Percentiles rank a stretch among this genome's conserved stretches.
Evolutionary conservation across 1,140 invertebrate species (phyloP).

Genomic region (Oryctes rhinoceros): DNA sequence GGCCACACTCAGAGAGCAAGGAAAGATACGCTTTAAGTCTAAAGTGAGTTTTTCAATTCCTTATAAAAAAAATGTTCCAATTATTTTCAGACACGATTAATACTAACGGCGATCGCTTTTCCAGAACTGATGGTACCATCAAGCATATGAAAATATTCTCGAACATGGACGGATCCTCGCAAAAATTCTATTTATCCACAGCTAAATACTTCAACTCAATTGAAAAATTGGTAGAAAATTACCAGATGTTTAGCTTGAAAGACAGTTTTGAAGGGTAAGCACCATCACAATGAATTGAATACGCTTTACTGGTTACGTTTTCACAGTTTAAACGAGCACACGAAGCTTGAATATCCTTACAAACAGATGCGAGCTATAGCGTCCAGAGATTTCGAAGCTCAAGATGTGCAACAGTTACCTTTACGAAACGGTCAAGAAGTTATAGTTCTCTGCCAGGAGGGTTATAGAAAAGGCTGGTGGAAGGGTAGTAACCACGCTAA

Average conservation of each 20-base stretch:
- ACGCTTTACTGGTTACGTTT: slow-evolving; percentile 35
- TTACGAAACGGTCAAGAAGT: slow-evolving; percentile 81
- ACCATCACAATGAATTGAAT: slow-evolving; percentile 49
- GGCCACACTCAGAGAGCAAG: slow-evolving; percentile 68
- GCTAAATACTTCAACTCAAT: slow-evolving; percentile 90
- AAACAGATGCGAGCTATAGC: slow-evolving; percentile 78
- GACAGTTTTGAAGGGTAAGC: slow-evolving; percentile 86
- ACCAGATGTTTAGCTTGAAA: slow-evolving; percentile 85
- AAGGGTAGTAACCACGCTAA: slow-evolving; percentile 51
- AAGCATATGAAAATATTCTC: slow-evolving; percentile 92
- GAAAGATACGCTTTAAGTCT: slow-evolving; percentile 86
- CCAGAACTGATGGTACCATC: slow-evolving; percentile 80
- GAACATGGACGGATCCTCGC: slow-evolving; percentile 65
- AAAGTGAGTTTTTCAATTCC: slow-evolving; percentile 73
- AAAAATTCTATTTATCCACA: slow-evolving; percentile 84
- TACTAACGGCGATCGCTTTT: slow-evolving; percentile 49
- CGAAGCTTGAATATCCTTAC: slow-evolving; percentile 78
- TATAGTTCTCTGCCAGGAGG: slow-evolving; percentile 54
- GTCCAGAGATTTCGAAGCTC: slow-evolving; percentile 76
- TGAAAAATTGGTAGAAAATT: slow-evolving; percentile 88
- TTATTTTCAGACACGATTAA: no score
- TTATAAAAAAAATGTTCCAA: no score
- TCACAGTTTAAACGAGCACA: slow-evolving; percentile 63
- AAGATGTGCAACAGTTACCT: slow-evolving; percentile 79
- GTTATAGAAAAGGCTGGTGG: slow-evolving; percentile 57